A percentile compares a stretch with the other conserved stretches of the same genome.
These are phyloP conservation scores for Lasioglossum baleicum DNA, from an alignment of 1,140 invertebrate species.

Conservation along the genomic window DNA sequence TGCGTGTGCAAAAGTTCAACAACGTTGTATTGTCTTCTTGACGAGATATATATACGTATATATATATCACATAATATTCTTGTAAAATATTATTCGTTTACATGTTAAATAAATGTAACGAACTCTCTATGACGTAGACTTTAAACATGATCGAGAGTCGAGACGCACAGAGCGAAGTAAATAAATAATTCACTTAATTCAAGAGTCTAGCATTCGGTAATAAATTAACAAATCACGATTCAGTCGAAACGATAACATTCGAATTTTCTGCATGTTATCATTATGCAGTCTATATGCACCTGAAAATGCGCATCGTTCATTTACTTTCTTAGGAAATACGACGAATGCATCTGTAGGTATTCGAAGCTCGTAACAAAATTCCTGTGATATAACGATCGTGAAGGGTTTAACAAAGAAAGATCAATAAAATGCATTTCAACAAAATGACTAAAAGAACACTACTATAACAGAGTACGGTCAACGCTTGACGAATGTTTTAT, in stretches of 20 bases:
- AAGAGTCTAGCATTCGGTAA: not conserved
- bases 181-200: constrained; percentile 38
- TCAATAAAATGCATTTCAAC: constrained; percentile 38
- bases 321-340: not conserved
- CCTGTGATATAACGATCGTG: not conserved
- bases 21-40: constrained; percentile 65
- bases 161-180: not conserved
- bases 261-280: constrained; percentile 20
- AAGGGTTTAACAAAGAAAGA: constrained; percentile 7
- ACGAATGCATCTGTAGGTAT: constrained; percentile 12
- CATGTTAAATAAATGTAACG: constrained; percentile 12
- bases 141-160: constrained; percentile 18
- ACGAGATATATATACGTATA: constrained; percentile 62
- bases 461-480: not conserved
- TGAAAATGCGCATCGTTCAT: constrained; percentile 51
- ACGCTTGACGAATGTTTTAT: not conserved
- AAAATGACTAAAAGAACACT: not conserved
- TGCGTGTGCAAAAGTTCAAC: constrained; percentile 52
- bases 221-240: constrained; percentile 22
- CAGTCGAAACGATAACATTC: constrained; percentile 35
- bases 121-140: constrained; percentile 11
- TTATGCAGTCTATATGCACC: constrained; percentile 55
- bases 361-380: not conserved
- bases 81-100: constrained; percentile 55
- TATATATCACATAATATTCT: constrained; percentile 64